phyloP scores from a whole-genome alignment of 2,797 vertebrate species.

The Tangara arthus region DNA sequence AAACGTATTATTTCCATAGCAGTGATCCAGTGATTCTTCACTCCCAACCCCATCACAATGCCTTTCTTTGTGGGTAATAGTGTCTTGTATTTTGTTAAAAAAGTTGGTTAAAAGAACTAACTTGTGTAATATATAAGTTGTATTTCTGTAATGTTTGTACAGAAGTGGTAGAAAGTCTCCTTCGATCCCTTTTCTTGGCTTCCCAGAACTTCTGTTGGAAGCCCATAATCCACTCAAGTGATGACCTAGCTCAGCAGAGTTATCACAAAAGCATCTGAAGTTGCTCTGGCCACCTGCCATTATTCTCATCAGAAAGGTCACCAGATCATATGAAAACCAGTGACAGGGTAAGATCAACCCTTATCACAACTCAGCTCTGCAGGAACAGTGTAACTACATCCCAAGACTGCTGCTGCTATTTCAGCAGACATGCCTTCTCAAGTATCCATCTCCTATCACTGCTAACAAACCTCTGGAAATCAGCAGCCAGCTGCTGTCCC shows the following conservation, averaged over 20 bases:
- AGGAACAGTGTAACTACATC: background rate
- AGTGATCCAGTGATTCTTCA: background rate
- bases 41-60: background rate
- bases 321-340: background rate
- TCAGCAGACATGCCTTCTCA: background rate
- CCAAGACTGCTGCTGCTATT: background rate
- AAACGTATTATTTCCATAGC: constrained; percentile 26
- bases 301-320: constrained; percentile 8
- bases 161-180: background rate
- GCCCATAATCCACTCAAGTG: constrained; percentile 13
- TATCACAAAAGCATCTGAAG: background rate
- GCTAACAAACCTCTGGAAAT: background rate
- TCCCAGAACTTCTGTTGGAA: constrained; percentile 1
- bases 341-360: background rate
- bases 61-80: background rate
- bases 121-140: background rate
- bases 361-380: background rate
- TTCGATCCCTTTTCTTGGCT: background rate
- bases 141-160: background rate
- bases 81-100: background rate
- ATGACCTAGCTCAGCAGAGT: background rate
- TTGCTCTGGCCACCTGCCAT: background rate
- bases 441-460: background rate
- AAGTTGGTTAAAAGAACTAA: background rate
- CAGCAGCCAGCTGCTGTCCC: background rate